Evolutionary conservation across 2,797 vertebrate species (phyloP), one percentile per base, ranked within the genome.

Genomic region (Danio albolineatus): DNA sequence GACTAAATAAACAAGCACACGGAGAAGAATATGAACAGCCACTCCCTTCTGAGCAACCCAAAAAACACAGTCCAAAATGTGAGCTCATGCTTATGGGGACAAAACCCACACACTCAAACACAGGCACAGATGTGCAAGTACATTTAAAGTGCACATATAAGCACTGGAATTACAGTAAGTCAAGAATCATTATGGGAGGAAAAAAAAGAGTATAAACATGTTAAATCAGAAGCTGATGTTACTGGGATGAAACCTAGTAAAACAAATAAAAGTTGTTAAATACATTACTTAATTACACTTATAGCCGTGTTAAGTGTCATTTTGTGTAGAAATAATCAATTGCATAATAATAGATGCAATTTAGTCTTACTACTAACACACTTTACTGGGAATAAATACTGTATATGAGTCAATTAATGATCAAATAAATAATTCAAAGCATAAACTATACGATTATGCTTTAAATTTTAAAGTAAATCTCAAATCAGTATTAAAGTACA

Each of bases 61-160:
- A 38, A 79, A 78, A 73, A 28, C 28, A n/a, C 81, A 62, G 44
- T 87, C 81, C 83, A 86, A 85, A 28, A 72, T 78, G 76, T 87
- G 83, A 87, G 76, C 77, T 84, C 84, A 87, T 83, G 79, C 80
- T 75, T 78, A 66, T 51, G 69, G 62, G 10, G 74, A 78, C 44
- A 82, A 67, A 51, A 78, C 74, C 53, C 54, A 65, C 48, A 77
- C 36, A 71, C 76, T 17, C 66, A 59, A 67, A 61, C 3, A 46
- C 2, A 6, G 21, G 57, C 4, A 51, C 53, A 60, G 46, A 83
- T 21, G 13, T 38, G 10, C 51, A n/a, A 17, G 10, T 59, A 76
- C 8, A 72, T 64, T 53, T 66, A 17, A 46, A 54, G 46, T 66
- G 60, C 48, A 62, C 67, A 56, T 60, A 65, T 82, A 39, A 66